Base-by-base conservation (phyloP, 2,888 invertebrate genomes). In the Empis livida region DNA sequence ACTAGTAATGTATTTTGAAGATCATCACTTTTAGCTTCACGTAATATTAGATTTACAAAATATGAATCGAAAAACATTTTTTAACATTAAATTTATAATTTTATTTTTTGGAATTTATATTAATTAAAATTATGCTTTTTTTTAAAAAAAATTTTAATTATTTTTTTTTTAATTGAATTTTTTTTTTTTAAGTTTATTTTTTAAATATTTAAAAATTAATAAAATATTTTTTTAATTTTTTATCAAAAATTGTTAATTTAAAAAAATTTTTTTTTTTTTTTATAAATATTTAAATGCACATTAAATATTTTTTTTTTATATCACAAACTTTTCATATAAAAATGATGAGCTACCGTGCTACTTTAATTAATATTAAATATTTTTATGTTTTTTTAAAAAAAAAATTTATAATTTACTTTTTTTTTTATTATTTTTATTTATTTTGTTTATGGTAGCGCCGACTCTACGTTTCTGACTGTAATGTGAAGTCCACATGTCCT, bases 1-100 rank as follows among this genome's bases (percentile, higher is more conserved):
- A 67, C 64, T 47, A 64, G 43, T 50, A 68, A 51, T 49, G 65
- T 57, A 49, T 65, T 64, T 51, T 65, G 64, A 20, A 65, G 52
- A 39, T 65, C 65, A 48, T 64, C 61, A 17, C 55, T 57, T 49
- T 61, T 61, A 45, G 62, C 58, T 52, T 65, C 64, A 20, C 63
- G 62, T 49, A 62, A 55, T 55, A 67, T 52, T 30, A 62, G 56
- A 52, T 65, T 65, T 35, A 67, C 58, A 48, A 68, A 54, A 58
- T 60, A 64, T 48, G 65, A 64, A 48, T 65, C 64, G 52, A 59
- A 55, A 49, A 63, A 54, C 61, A 63, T 61, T 53, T 58, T 49
- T 48, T 11, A 27, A 41, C 30, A 45, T n/a, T 47, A 14, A 49
- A 45, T 43, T 45, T 43, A n/a, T 31, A 16, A 10, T 31, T 8